Evolutionary conservation across 2,113 vertebrate species (phyloP).

Genomic region (Amblyornis subalaris): DNA sequence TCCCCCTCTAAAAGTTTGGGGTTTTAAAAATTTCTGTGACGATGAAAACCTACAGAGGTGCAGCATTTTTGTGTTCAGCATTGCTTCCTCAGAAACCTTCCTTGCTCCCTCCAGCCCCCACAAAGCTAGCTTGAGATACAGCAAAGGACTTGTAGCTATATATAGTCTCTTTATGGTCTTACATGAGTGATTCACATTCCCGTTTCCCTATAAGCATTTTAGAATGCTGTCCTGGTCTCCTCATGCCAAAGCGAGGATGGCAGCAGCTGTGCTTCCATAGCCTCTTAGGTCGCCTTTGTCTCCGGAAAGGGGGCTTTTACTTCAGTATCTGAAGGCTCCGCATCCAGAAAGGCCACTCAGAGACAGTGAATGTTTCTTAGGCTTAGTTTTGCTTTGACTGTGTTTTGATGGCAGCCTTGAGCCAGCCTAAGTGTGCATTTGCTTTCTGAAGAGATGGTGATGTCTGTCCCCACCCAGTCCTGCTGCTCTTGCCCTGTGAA

Average conservation of each 20-base stretch:
- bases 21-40: not conserved
- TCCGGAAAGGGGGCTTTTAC: not conserved
- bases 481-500: not conserved
- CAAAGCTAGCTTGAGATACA: not conserved
- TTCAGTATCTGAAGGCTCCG: not conserved
- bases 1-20: not conserved
- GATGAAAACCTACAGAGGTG: not conserved
- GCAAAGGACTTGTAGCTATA: not conserved
- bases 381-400: not conserved
- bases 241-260: not conserved
- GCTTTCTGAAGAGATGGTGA: fast-evolving
- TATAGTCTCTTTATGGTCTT: not conserved
- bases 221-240: not conserved
- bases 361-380: not conserved
- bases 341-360: not conserved
- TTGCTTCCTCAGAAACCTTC: not conserved
- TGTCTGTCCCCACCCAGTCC: not conserved
- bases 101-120: not conserved
- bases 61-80: not conserved
- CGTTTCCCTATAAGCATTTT: not conserved
- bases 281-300: not conserved
- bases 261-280: not conserved
- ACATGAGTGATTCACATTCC: not conserved
- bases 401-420: not conserved
- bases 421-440: not conserved